Percentiles rank a stretch among this genome's conserved stretches.
phyloP scores from a whole-genome alignment of 1,140 invertebrate species.

The Lordiphosa clarofinis region DNA sequence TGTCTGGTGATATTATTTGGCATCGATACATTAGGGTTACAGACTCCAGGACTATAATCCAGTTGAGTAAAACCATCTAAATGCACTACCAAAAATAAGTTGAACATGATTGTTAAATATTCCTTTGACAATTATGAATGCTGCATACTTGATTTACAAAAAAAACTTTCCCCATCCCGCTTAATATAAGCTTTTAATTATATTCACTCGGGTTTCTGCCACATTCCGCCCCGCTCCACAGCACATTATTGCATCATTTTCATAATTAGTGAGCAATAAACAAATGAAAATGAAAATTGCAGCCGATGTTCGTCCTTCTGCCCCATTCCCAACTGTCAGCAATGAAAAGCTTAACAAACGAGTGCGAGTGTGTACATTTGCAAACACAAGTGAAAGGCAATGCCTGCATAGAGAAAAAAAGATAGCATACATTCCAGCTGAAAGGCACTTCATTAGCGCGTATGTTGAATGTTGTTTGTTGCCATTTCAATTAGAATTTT shows the following conservation, averaged over 20 bases:
- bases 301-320: conserved; percentile 20
- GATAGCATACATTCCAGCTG: conserved; percentile 33
- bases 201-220: neutral
- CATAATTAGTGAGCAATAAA: conserved; percentile 49
- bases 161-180: neutral
- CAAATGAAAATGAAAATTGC: conserved; percentile 51
- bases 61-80: too few relatives aligned
- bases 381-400: conserved; percentile 41
- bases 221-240: conserved; percentile 3
- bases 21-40: too few relatives aligned
- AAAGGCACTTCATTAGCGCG: conserved; percentile 59
- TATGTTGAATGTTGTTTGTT: conserved; percentile 26
- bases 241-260: conserved; percentile 37
- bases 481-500: conserved; percentile 15
- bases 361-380: conserved; percentile 24
- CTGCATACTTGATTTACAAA: too few relatives aligned
- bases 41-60: too few relatives aligned
- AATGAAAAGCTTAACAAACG: conserved; percentile 60
- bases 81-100: too few relatives aligned
- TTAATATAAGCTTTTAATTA: neutral
- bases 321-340: conserved; percentile 27
- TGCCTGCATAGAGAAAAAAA: conserved; percentile 19
- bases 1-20: too few relatives aligned
- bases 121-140: too few relatives aligned
- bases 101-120: too few relatives aligned